A percentile compares a stretch with the other conserved stretches of the same genome.
phyloP scores from a whole-genome alignment of 2,888 invertebrate genomes.

The Onchidella celtica region DNA sequence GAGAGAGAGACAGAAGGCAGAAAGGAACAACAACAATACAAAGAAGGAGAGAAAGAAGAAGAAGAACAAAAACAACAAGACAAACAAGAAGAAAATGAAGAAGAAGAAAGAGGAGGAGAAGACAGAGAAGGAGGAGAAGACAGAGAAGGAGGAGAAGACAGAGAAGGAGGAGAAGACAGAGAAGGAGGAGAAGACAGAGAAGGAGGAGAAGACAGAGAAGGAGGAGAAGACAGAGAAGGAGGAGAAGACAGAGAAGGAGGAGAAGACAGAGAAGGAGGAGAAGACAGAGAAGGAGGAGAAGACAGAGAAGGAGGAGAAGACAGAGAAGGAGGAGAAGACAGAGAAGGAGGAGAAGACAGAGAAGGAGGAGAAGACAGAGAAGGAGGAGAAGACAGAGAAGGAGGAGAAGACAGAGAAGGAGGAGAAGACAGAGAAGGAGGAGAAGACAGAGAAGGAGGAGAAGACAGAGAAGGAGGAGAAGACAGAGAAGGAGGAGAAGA shows the following conservation, averaged over 20 bases:
- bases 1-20: neutral
- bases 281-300: neutral
- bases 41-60: neutral
- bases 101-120: neutral
- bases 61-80: neutral
- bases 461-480: slow-evolving; percentile 12
- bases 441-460: slow-evolving; percentile 20
- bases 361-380: slow-evolving; percentile 9
- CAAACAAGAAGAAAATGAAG: neutral
- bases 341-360: slow-evolving; percentile 7
- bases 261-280: neutral
- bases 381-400: slow-evolving; percentile 6
- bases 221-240: neutral
- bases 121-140: neutral
- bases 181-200: neutral
- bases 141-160: neutral
- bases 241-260: neutral
- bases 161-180: neutral
- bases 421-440: slow-evolving; percentile 8
- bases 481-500: slow-evolving; percentile 25
- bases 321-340: slow-evolving; percentile 11
- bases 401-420: neutral
- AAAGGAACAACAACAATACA: neutral
- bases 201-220: neutral
- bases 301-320: neutral